Evolutionary conservation across 2,797 vertebrate genomes (phyloP).

Genomic region (Danionella dracula): DNA sequence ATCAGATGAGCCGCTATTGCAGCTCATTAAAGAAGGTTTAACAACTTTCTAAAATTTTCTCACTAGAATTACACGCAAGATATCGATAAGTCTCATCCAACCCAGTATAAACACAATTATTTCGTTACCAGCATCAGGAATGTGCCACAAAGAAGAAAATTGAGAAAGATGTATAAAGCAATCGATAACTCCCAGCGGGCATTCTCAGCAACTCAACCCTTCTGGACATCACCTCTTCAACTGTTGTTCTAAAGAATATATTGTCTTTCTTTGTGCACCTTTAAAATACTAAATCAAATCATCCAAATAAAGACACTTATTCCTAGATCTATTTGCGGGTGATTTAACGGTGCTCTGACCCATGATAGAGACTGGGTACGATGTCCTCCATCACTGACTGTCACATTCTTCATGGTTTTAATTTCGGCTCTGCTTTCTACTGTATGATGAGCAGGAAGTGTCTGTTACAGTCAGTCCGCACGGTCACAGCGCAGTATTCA

Average conservation of each 20-base stretch:
- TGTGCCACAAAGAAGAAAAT: constrained; percentile 6
- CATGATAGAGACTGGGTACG: constrained; percentile 23
- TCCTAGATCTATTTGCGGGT: constrained; percentile 27
- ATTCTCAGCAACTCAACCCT: not conserved
- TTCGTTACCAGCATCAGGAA: constrained; percentile 18
- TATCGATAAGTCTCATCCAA: too few species aligned
- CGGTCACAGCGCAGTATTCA: constrained; percentile 13
- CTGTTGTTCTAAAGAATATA: constrained; percentile 18
- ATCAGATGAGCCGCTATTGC: too few species aligned
- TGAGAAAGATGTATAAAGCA: constrained; percentile 19
- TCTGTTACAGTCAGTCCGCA: constrained; percentile 9
- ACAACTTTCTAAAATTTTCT: too few species aligned
- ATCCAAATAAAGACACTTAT: constrained; percentile 38
- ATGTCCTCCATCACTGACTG: constrained; percentile 22
- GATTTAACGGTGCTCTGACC: constrained; percentile 33
- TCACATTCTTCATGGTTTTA: constrained; percentile 38
- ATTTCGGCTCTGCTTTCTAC: constrained; percentile 12
- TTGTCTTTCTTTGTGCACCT: constrained; percentile 11
- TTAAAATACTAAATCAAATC: constrained; percentile 35
- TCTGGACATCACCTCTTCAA: constrained; percentile 15
- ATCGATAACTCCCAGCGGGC: constrained; percentile 10
- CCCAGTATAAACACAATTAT: constrained; percentile 11
- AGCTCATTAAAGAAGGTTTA: too few species aligned
- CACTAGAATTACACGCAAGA: too few species aligned
- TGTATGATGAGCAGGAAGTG: constrained; percentile 23